These are phyloP conservation scores for Microtus ochrogaster DNA, from an alignment of 2,113 vertebrate genomes.

Conservation along the genomic window DNA sequence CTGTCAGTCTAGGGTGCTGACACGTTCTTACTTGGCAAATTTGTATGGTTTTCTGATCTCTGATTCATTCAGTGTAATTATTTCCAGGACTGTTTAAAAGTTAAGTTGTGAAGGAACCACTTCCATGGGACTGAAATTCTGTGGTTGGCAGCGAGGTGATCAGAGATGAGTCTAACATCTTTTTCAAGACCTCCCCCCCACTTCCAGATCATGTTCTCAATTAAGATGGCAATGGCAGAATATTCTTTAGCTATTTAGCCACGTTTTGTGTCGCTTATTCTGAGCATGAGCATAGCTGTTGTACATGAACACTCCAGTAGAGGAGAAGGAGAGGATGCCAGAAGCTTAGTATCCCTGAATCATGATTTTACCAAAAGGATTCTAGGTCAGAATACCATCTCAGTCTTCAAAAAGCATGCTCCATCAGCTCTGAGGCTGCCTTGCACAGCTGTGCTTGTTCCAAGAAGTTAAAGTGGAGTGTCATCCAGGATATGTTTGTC, in stretches of 20 bases:
- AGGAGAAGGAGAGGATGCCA: neutral
- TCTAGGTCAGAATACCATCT: neutral
- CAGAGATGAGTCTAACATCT: neutral
- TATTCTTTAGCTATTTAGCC: neutral
- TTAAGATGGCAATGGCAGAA: neutral
- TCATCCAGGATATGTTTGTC: neutral
- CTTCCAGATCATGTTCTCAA: neutral
- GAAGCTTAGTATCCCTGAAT: neutral
- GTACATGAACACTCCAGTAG: neutral
- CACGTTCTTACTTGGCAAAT: conserved; percentile 66
- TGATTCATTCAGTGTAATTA: conserved; percentile 63
- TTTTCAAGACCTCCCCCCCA: neutral
- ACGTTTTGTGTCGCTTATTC: neutral
- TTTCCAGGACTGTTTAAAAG: conserved; percentile 51
- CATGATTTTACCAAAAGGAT: neutral
- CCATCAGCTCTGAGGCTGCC: fast-evolving
- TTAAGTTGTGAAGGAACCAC: conserved; percentile 58
- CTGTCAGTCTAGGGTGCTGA: conserved; percentile 59
- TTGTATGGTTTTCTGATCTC: conserved; percentile 57
- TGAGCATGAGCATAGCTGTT: neutral
- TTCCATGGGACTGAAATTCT: conserved; percentile 66
- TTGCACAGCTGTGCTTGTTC: neutral
- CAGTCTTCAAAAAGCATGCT: neutral
- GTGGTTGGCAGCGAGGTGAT: neutral
- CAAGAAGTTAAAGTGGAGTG: neutral